Percentiles rank a stretch among this genome's conserved stretches.
Evolutionary conservation across 2,888 invertebrate genomes (phyloP).

Genomic region (Dermolepida albohirtum): DNA sequence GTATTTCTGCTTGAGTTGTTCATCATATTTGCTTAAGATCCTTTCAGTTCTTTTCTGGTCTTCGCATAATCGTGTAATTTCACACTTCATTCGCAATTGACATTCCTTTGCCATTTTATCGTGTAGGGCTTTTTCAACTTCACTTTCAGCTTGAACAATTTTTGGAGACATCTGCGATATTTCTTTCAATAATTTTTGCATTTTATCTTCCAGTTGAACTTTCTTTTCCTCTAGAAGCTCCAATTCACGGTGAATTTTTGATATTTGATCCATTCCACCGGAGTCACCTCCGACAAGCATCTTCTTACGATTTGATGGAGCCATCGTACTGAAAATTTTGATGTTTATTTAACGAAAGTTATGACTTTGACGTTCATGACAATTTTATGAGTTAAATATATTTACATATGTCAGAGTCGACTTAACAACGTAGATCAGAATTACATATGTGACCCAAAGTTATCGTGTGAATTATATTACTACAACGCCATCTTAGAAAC

Average conservation of each 20-base stretch:
- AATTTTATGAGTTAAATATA: no score
- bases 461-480: no score
- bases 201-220: slow-evolving; percentile 23
- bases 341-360: neutral
- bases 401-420: no score
- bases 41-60: slow-evolving; percentile 37
- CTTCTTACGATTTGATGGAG: slow-evolving; percentile 17
- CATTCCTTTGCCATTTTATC: slow-evolving; percentile 38
- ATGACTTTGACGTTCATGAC: no score
- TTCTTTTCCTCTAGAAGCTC: slow-evolving; percentile 33
- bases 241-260: slow-evolving; percentile 23
- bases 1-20: slow-evolving; percentile 31
- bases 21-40: slow-evolving; percentile 31
- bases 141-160: slow-evolving; percentile 34
- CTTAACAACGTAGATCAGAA: no score
- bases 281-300: neutral
- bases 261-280: slow-evolving; percentile 10
- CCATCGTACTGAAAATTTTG: slow-evolving; percentile 15
- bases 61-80: slow-evolving; percentile 32
- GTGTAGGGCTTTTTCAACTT: slow-evolving; percentile 35
- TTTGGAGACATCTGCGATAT: slow-evolving; percentile 28
- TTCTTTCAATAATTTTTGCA: slow-evolving; percentile 23
- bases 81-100: slow-evolving; percentile 35
- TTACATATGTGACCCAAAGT: no score
- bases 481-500: no score